Evolutionary conservation across 2,113 vertebrate species (phyloP), one percentile per base, ranked within the genome.

Genomic region (Siniperca chuatsi): DNA sequence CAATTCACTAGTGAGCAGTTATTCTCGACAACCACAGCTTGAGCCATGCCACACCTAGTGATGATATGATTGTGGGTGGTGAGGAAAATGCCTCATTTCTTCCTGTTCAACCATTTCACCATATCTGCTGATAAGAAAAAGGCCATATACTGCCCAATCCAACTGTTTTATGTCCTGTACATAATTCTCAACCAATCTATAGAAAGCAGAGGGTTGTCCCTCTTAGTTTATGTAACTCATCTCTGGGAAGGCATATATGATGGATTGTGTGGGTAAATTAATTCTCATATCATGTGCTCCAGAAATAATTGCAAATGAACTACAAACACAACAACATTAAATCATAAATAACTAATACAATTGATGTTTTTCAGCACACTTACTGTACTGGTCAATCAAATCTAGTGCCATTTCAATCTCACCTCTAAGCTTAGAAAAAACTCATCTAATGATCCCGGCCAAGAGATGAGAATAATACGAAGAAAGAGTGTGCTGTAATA

Each of bases 401-500:
- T 71, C 23, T 15, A 54, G 12, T 42, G 1, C 21, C 29, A 72
- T 77, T 76, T 76, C 54, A 65, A 46, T 75, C 12, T 61, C 23
- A 73, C 37, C 40, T 66, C 13, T 54, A n/a, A 72, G 62, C 20
- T 70, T 6, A 72, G 29, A 80, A 42, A 67, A 71, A 84, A 44
- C 11, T 8, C 77, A 72, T 82, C 20, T 83, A 80, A 88, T 87
- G 62, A 88, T 71, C 62, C 50, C 9, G 25, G 77, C 79, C 11
- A 11, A 78, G 65, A 89, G 65, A 88, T 81, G 57, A 79, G 69
- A 88, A 89, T 82, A 84, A 85, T 57, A 69, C 0, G 2, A 68
- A 83, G 60, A 80, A 75, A 68, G 3, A 12, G 10, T 57, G 33
- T 57, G 67, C 75, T 79, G 61, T 84, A 81, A 81, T 68, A 75